Base-by-base conservation (phyloP, 1,140 invertebrate species). In the Steinernema feltiae region DNA sequence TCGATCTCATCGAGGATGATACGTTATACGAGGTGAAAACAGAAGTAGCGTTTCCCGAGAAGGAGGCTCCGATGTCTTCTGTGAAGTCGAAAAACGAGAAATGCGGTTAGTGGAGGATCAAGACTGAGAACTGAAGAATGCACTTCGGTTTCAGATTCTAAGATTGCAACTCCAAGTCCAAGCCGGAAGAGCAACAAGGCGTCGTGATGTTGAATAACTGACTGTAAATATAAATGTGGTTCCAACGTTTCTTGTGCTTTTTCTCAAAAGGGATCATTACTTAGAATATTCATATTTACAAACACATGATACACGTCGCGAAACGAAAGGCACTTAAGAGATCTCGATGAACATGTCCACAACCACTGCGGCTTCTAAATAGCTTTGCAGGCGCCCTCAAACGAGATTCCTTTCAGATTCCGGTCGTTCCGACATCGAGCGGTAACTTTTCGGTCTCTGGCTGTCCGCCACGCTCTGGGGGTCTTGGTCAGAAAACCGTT, bases 301-400 rank as follows among this genome's bases (percentile, higher is more conserved):
- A 46, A 7, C 41, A n/a, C 41, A 46, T 46, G 41, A 46, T 7
- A 46, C n/a, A n/a, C n/a, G n/a, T n/a, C n/a, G n/a, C n/a, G n/a
- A n/a, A n/a, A n/a, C n/a, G n/a, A n/a, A 63, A 63, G 53, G 53
- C 53, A 63, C 53, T 63, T 46, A 12, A 7, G 53, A 63, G 53
- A 63, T 63, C 53, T 15, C 53, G 53, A 12, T 63, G 53, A 63
- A 21, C 53, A 63, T 27, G 2, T 17, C 53, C 12, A 63, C 53
- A 12, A 63, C 53, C 24, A 3, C 15, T 21, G 12, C 53, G 15
- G 35, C 35, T 18, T 7, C 35, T n/a, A n/a, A n/a, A n/a, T n/a
- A n/a, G n/a, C n/a, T n/a, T 7, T 41, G 35, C 7, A 41, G 35
- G 7, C 35, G 35, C 7, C 53, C 24, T 63, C 53, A 63, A 27